phyloP scores from a whole-genome alignment of 2,797 vertebrate genomes.

The Sylvilagus floridanus region DNA sequence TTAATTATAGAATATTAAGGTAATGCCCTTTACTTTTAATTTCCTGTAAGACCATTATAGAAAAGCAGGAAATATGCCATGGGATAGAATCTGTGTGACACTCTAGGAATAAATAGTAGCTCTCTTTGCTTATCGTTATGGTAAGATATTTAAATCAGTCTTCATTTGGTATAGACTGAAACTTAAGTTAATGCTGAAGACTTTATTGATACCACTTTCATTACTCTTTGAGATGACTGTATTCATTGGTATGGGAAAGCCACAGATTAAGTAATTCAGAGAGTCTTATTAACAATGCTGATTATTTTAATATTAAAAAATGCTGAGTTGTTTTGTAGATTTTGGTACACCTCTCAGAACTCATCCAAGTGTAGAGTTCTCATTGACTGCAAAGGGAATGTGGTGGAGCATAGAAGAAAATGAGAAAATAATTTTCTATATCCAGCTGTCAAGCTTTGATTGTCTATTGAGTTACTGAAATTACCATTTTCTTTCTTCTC shows the following conservation, averaged over 20 bases:
- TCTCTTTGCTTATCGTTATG: background rate
- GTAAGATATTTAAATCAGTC: background rate
- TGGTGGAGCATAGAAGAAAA: conserved; percentile 54
- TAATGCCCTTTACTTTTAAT: conserved; percentile 58
- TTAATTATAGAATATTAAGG: conserved; percentile 49
- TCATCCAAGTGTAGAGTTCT: conserved; percentile 36
- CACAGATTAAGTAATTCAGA: conserved; percentile 48
- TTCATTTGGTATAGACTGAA: conserved; percentile 35
- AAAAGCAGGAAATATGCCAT: conserved; percentile 26
- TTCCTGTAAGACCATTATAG: conserved; percentile 21
- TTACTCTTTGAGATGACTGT: background rate
- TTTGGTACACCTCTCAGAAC: conserved; percentile 57
- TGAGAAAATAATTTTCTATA: conserved; percentile 49
- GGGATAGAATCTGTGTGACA: background rate
- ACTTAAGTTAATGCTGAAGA: conserved; percentile 12
- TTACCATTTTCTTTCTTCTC: background rate
- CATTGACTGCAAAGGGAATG: conserved; percentile 42
- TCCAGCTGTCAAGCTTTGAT: conserved; percentile 41
- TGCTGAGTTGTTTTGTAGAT: conserved; percentile 49
- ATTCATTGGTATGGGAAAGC: conserved; percentile 7
- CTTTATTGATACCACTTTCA: background rate
- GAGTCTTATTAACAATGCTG: conserved; percentile 49
- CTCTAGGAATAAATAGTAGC: background rate
- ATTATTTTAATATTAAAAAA: conserved; percentile 70
- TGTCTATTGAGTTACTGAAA: conserved; percentile 55